Conservation (phyloP, 1,140 invertebrate genomes). For the Eriocheir sinensis region DNA sequence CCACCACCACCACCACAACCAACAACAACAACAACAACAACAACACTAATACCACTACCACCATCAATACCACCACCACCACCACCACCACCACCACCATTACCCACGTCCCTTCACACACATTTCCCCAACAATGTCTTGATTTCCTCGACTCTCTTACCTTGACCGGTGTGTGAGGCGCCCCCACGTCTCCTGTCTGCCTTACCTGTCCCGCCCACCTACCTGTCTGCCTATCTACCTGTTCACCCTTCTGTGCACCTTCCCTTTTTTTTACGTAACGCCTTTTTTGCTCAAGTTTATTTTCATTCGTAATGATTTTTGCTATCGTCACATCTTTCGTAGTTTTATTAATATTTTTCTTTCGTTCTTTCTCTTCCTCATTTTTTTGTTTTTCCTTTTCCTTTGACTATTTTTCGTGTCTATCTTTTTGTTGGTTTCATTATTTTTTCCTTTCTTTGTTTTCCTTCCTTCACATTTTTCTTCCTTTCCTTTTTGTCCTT, state of each 20-base stretch:
- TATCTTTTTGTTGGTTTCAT: background rate
- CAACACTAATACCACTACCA: no score
- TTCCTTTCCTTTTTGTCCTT: background rate
- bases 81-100: background rate
- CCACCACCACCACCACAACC: background rate
- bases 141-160: background rate
- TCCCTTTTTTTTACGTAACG: no score
- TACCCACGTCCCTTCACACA: background rate
- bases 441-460: no score
- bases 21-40: background rate
- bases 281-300: no score
- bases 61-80: no score
- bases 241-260: no score
- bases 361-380: background rate
- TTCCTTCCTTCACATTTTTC: background rate
- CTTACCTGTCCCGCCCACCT: no score
- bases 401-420: background rate
- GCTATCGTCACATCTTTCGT: no score
- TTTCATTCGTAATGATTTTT: no score
- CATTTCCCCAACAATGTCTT: background rate
- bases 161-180: background rate
- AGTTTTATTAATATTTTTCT: background rate
- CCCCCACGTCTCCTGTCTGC: no score
- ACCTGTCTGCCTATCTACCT: no score
- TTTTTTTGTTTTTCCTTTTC: no score